Percentiles rank a stretch among this genome's conserved stretches.
These are phyloP conservation scores for Murina feae DNA, from an alignment of 2,113 vertebrate species.

Conservation along the genomic window DNA sequence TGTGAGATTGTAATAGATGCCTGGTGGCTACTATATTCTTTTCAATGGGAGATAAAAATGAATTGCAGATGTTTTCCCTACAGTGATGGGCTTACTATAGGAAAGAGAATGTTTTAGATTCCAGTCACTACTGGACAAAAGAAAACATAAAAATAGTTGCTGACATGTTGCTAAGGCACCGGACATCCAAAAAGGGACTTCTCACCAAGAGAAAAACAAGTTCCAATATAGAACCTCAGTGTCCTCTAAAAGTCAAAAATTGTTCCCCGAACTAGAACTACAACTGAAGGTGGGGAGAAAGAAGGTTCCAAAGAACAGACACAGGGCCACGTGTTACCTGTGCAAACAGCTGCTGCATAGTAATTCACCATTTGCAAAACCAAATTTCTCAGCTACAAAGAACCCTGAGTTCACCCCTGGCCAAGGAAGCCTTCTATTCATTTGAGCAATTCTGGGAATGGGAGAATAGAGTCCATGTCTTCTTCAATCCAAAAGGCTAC, in stretches of 20 bases:
- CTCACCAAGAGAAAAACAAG: neutral
- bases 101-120: neutral
- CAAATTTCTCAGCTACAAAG: neutral
- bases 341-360: neutral
- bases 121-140: neutral
- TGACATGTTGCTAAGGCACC: neutral
- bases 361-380: neutral
- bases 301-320: neutral
- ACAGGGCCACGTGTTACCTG: neutral
- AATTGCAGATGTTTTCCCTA: neutral
- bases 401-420: neutral
- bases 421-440: neutral
- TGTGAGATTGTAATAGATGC: neutral
- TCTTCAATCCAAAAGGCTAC: neutral
- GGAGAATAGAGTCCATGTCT: neutral
- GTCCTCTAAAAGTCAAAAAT: neutral
- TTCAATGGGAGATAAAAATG: neutral
- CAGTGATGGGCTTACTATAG: neutral
- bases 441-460: neutral
- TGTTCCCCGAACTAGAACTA: neutral
- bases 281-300: neutral
- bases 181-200: neutral
- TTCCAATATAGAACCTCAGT: neutral
- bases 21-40: neutral
- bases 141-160: neutral